These are phyloP conservation scores for Oncorhynchus mykiss DNA, from an alignment of 2,113 vertebrate species.

Conservation along the genomic window DNA sequence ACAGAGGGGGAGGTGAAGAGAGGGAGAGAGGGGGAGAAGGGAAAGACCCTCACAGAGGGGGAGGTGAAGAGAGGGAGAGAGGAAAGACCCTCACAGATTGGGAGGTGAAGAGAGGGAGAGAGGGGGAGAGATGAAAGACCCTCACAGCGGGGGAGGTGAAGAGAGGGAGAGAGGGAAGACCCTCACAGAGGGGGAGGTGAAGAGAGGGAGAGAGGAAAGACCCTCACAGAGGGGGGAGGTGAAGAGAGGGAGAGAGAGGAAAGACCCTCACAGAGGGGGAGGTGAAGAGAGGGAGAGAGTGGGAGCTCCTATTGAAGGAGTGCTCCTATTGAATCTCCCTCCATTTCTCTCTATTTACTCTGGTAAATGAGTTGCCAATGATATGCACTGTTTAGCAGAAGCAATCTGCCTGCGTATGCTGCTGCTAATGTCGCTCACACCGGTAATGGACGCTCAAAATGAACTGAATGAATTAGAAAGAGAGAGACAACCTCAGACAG, in stretches of 20 bases:
- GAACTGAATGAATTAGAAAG: slow-evolving; percentile 53
- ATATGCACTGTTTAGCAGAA: slow-evolving; percentile 67
- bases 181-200: no score
- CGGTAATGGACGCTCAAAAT: slow-evolving; percentile 60
- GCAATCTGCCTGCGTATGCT: slow-evolving; percentile 61
- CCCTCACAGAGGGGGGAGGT: no score
- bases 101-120: neutral
- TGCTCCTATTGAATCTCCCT: slow-evolving; percentile 51
- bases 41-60: neutral
- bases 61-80: neutral
- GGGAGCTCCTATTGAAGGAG: slow-evolving; percentile 8
- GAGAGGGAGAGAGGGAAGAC: neutral
- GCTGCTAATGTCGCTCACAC: slow-evolving; percentile 55
- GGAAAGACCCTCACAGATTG: neutral
- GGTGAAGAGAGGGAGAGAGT: neutral
- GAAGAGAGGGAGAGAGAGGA: no score
- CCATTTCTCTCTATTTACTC: slow-evolving; percentile 58
- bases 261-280: no score
- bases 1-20: no score
- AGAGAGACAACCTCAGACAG: neutral
- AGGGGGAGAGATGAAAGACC: slow-evolving; percentile 21
- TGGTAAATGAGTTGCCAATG: slow-evolving; percentile 62
- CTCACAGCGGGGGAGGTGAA: neutral
- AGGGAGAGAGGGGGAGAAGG: no score
- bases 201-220: no score